Base-by-base conservation (phyloP, 2,888 invertebrate species). In the Xestobium rufovillosum region DNA sequence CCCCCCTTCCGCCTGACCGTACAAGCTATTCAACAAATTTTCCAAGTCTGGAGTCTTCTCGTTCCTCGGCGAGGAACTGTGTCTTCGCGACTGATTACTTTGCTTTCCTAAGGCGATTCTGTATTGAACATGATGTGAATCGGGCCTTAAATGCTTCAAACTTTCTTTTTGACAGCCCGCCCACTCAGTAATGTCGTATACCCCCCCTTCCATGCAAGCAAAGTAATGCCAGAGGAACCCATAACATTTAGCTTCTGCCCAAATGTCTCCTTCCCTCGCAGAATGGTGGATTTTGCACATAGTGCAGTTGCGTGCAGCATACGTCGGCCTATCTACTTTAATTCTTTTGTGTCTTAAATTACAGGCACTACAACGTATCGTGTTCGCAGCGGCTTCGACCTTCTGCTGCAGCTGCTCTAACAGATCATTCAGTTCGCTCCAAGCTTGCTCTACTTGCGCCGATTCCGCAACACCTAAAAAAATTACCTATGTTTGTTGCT, bases 101-200 rank as follows among this genome's bases (percentile, higher is more conserved):
- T 41, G 36, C 44, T 41, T 38, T 47, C 84, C 85, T 45, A 85
- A 75, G 50, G 86, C 83, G 60, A 88, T 85, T 53, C 87, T 75
- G 63, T 87, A 88, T 65, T 90, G 90, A 43, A 94, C 90, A 65
- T 83, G 80, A 70, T 94, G 92, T 42, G 86, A 84, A 68, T 92
- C 89, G 9, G 91, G 86, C 66, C 86, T 80, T 49, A 94, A 72
- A 67, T 92, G 91, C 53, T 78, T 77, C 50, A 82, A 68, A 61
- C 78, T 78, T 38, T 75, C 74, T 55, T 82, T 86, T 72, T 94
- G 91, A 66, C 95, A 95, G 48, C 87, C 84, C 13, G 94, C 95
- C 95, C 95, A 95, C 66, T 94, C 91, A 29, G 92, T 94, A 54
- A 96, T 92, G 68, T 95, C 91, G 65, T 90, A 95, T 16, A 95